Evolutionary conservation across 2,113 vertebrate species (phyloP), one percentile per base, ranked within the genome.

Genomic region (Azemiops feae): DNA sequence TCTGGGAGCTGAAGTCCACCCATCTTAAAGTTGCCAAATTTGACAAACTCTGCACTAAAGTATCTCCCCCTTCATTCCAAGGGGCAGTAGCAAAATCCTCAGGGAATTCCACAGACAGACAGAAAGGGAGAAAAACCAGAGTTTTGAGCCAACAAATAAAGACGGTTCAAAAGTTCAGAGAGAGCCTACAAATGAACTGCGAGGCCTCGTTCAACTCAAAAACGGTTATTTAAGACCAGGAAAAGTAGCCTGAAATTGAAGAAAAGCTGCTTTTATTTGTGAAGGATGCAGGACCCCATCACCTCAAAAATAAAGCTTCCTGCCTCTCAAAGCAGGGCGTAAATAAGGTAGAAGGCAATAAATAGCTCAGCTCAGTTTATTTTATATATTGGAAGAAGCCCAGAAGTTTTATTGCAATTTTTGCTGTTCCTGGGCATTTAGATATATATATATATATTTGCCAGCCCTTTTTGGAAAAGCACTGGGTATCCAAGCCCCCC

Each of bases 401-500:
- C 11, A 69, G 64, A 34, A n/a, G 5, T 74, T 74, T 74, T 74
- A 74, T 18, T 34, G 64, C 64, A 34, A 34, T 74, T 34, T n/a
- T 74, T 34, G 2, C n/a, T 74, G 64, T 74, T 69, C 12, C 64
- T 34, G 64, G 14, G 64, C n/a, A 34, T 74, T 60, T 60, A 60
- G 3, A 60, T 3, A 60, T 27, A 58, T 27, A 60, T 3, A 60
- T 27, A 58, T 27, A 58, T 27, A 27, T 64, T 64, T n/a, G 27
- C 60, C 30, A 69, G 60, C 30, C 30, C 60, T 69, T 69, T n/a
- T 9, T 12, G 64, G 64, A 30, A n/a, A 69, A n/a, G 64, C 30
- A 5, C 30, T 6, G n/a, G 1, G 0, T 34, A 3, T 30, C 12
- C 27, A 64, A 14, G 3, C 4, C 30, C 64, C 0, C 3, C 25